Base-by-base conservation (phyloP, 2,797 vertebrate species). In the Sus cebifrons region DNA sequence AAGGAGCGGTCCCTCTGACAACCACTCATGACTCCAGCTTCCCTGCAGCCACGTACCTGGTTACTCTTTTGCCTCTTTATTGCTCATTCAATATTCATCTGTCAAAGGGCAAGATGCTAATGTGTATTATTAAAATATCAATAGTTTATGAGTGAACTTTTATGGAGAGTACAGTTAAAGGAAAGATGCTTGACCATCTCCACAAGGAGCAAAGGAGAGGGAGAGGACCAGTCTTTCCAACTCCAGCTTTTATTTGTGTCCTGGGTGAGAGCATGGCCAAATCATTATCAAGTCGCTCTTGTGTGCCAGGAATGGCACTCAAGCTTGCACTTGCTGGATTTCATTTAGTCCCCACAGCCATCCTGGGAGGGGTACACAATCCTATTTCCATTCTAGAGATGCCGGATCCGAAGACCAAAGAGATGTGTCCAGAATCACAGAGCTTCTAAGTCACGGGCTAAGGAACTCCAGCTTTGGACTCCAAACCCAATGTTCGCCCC, bases 41-140 rank as follows among this genome's bases (percentile, higher is more conserved):
- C 67, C 86, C 64, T 2, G 5, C 27, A 77, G 77, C 17, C 8
- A 13, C n/a, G 3, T 8, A 96, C 95, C 93, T 93, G 86, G 74
- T 78, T 81, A 96, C 74, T 91, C 81, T 86, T 90, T 67, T 87
- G 88, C 49, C 87, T 95, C 74, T 97, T 96, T 96, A 96, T 90
- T 95, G 92, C 84, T 91, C 70, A 88, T 78, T 96, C 94, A 88
- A 96, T 96, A 96, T 96, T 94, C 95, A 97, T 97, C 70, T 96
- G 83, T 97, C 96, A 96, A 96, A 97, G 96, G 96, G 92, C 95
- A 97, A 95, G 96, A 97, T 94, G 96, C 94, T 97, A 97, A 97
- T 97, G 96, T 94, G 86, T 96, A 96, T 96, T 97, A 98, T 98
- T 97, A 97, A 97, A 98, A 96, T 95, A 98, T 97, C 96, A 98